Evolutionary conservation across 2,888 invertebrate species (phyloP), one percentile per base, ranked within the genome.

Genomic region (Malthinus seriepunctatus): DNA sequence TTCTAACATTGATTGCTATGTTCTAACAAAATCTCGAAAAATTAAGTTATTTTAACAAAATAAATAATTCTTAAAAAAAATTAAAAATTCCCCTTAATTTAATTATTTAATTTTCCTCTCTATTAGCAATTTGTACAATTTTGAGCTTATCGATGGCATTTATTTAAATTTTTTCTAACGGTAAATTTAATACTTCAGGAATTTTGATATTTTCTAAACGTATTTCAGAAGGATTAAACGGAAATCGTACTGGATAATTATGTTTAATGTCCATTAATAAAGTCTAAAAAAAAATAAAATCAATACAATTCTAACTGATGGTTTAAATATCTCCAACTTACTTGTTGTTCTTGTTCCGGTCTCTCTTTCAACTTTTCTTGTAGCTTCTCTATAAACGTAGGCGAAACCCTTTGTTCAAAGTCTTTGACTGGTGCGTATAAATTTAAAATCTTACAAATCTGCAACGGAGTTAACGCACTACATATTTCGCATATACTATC

Each of bases 401-500:
- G 83, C 0, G 93, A 90, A 46, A 95, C 92, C 45, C 90, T 84
- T 63, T 90, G 90, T 70, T 95, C 95, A 72, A 88, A 93, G 56
- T 93, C 93, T 70, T 95, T 93, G 0, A 90, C 89, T 0, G 94
- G 92, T 0, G 94, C 94, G 60, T 79, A 79, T 59, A 79, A 63
- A 57, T 76, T 75, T 52, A 76, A 73, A 68, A 89, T 88, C 82
- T 91, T 91, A 67, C 90, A 85, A 33, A 91, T 90, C 86, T 97
- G 97, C 75, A 93, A 88, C 7, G 93, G 88, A 5, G 91, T 92
- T 37, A 99, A 83, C 65, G 91, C 88, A 52, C 90, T 88, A 76
- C 97, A 97, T 88, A 98, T 92, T 58, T 96, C 96, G 69, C 93
- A 94, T 3, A 97, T 90, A 68, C 90, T 91, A 68, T 89, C 87